Evolutionary conservation across 2,797 vertebrate species (phyloP).

Genomic region (Anniella stebbinsi): DNA sequence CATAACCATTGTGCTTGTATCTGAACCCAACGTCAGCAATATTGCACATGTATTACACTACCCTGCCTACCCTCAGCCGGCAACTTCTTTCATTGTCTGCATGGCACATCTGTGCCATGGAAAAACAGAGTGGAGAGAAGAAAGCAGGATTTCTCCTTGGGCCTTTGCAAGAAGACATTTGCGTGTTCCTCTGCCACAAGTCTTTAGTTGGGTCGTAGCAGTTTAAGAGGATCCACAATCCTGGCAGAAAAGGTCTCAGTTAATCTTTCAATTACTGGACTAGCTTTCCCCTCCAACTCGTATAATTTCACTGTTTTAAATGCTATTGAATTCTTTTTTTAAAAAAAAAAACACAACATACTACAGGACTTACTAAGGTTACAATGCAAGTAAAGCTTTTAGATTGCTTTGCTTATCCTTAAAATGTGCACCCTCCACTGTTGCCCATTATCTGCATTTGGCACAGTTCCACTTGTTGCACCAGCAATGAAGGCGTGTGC

Average conservation of each 20-base stretch:
- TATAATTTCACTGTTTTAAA: constrained; percentile 8
- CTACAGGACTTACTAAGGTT: not conserved
- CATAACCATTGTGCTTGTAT: not conserved
- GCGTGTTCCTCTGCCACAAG: not conserved
- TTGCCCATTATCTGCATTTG: not conserved
- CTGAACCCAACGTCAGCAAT: not conserved
- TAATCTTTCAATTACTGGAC: constrained; percentile 9
- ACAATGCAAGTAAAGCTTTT: not conserved
- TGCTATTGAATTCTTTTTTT: not conserved
- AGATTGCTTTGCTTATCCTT: constrained; percentile 44
- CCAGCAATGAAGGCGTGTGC: not conserved
- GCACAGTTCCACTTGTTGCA: not conserved
- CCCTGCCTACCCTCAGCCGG: no score
- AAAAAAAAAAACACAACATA: not conserved
- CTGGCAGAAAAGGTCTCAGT: not conserved
- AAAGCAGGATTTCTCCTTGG: not conserved
- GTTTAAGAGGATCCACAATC: not conserved
- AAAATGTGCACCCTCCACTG: not conserved
- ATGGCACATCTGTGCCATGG: not conserved
- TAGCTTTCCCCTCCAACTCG: not conserved
- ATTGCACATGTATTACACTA: not conserved
- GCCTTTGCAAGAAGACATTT: not conserved
- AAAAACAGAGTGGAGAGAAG: not conserved
- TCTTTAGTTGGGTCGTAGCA: no score
- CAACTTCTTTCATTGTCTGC: not conserved